Conservation (phyloP, 2,113 vertebrate genomes). For the Aptenodytes forsteri region DNA sequence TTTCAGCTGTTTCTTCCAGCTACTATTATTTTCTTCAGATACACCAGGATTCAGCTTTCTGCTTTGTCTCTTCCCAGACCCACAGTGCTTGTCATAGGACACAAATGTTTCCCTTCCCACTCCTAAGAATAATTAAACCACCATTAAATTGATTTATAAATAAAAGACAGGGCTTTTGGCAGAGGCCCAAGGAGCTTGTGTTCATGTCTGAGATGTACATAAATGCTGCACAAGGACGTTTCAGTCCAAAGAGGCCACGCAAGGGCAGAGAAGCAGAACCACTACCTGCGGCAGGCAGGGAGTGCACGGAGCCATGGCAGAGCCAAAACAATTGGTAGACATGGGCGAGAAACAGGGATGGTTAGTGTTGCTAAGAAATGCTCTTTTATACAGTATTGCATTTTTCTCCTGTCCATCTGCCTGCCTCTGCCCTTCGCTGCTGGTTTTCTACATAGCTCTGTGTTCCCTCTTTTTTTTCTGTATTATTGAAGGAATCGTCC, state of each 20-base stretch:
- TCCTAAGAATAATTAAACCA: neutral
- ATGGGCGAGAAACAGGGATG: neutral
- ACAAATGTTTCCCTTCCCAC: neutral
- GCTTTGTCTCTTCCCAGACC: neutral
- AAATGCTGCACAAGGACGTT: neutral
- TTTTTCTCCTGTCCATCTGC: neutral
- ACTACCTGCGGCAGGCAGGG: neutral
- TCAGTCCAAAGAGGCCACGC: fast-evolving
- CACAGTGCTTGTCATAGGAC: fast-evolving
- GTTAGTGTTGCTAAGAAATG: neutral
- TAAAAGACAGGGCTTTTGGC: neutral
- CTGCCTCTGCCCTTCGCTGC: neutral
- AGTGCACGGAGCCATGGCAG: fast-evolving
- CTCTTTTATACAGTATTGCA: neutral
- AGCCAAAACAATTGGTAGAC: neutral
- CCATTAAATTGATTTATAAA: neutral
- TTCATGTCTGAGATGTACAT: fast-evolving
- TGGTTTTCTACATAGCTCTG: neutral
- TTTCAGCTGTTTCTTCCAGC: neutral
- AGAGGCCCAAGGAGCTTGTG: neutral
- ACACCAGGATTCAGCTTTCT: neutral
- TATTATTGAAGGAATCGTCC: neutral
- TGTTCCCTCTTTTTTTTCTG: neutral
- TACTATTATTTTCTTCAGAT: neutral
- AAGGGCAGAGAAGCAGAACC: neutral